Percentiles rank a stretch among this genome's conserved stretches.
Evolutionary conservation across 2,113 vertebrate species (phyloP).

Genomic region (Antennarius striatus): DNA sequence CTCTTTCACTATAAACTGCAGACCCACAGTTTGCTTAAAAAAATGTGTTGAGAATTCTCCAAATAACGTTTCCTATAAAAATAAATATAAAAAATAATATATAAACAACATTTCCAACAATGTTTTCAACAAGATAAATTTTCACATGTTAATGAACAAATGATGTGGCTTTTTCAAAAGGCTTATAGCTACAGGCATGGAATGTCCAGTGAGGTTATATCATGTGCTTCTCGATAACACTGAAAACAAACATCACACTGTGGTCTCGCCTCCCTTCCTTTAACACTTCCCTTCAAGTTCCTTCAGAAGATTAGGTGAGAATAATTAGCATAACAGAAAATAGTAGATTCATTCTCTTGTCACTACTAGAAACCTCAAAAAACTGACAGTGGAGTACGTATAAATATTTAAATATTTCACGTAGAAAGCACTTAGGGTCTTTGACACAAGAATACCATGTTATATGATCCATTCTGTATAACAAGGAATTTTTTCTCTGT

Average conservation of each 20-base stretch:
- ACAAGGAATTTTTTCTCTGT: no score
- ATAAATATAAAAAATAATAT: no score
- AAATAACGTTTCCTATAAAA: slow-evolving; percentile 35
- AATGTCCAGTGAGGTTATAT: slow-evolving; percentile 36
- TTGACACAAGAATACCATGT: no score
- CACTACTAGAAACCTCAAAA: no score
- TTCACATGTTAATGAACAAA: slow-evolving; percentile 54
- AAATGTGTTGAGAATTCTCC: slow-evolving; percentile 38
- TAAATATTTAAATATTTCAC: no score
- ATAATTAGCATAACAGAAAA: background rate
- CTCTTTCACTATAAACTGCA: slow-evolving; percentile 13
- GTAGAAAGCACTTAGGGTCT: no score
- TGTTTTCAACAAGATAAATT: slow-evolving; percentile 39
- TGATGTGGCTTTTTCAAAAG: slow-evolving; percentile 47
- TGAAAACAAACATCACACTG: slow-evolving; percentile 27
- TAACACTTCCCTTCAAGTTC: background rate
- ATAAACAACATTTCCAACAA: no score
- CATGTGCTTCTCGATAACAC: slow-evolving; percentile 47
- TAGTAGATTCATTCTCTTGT: no score
- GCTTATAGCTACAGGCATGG: slow-evolving; percentile 33
- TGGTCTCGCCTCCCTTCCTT: background rate
- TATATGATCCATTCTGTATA: no score
- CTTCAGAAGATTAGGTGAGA: background rate
- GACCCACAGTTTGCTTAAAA: slow-evolving; percentile 39
- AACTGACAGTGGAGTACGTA: no score